A percentile compares a stretch with the other conserved stretches of the same genome.
Conservation (phyloP, 2,888 invertebrate species). For the Epistrophe eligans region DNA sequence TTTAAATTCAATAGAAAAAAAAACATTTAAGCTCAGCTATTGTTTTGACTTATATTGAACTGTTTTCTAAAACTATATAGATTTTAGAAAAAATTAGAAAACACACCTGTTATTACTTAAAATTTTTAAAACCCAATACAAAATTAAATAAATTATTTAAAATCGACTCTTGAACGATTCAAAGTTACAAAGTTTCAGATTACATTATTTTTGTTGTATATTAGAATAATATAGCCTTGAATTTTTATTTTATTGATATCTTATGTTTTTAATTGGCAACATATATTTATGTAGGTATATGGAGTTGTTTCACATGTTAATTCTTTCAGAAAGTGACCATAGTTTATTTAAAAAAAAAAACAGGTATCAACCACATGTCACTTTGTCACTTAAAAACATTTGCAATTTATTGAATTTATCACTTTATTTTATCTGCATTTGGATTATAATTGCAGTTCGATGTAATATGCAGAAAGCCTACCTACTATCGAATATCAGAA, state of each 20-base stretch:
- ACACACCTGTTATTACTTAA: too few species aligned
- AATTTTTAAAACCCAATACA: too few species aligned
- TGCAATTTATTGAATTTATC: constrained; percentile 43
- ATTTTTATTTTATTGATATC: background rate
- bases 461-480: constrained; percentile 15
- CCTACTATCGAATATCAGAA: constrained; percentile 18
- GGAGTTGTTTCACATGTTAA: background rate
- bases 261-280: constrained; percentile 23
- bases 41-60: too few species aligned
- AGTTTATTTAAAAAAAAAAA: background rate
- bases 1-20: too few species aligned
- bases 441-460: constrained; percentile 40
- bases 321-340: constrained; percentile 2
- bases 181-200: background rate
- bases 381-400: constrained; percentile 24
- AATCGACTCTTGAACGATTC: background rate
- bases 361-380: constrained; percentile 46
- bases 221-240: background rate
- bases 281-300: background rate
- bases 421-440: constrained; percentile 60
- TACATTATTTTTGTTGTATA: background rate
- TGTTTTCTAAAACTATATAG: too few species aligned
- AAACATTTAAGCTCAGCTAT: too few species aligned
- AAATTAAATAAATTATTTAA: too few species aligned
- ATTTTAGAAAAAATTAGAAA: too few species aligned